A percentile compares a stretch with the other conserved stretches of the same genome.
Evolutionary conservation across 2,888 invertebrate species (phyloP).

Genomic region (Nudaria mundana): DNA sequence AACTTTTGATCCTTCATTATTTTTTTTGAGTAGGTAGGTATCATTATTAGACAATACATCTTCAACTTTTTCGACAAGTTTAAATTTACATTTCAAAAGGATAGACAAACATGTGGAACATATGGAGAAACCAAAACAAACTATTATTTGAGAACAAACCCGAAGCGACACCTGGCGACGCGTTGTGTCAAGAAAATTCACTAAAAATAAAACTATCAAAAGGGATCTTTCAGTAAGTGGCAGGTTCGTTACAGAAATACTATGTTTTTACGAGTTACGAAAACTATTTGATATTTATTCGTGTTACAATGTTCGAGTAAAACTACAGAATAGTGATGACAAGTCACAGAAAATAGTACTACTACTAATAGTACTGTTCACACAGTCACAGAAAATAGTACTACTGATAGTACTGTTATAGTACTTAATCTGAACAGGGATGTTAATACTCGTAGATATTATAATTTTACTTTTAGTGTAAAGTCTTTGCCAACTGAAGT

Average conservation of each 20-base stretch:
- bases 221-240: constrained; percentile 27
- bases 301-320: neutral
- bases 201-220: constrained; percentile 55
- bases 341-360: too few relatives aligned
- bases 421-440: too few relatives aligned
- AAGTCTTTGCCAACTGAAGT: too few relatives aligned
- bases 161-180: constrained; percentile 31
- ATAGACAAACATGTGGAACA: constrained; percentile 27
- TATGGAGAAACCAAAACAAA: constrained; percentile 30
- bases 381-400: too few relatives aligned
- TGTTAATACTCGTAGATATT: too few relatives aligned
- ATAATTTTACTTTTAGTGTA: too few relatives aligned
- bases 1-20: constrained; percentile 1
- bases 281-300: neutral
- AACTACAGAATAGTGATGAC: too few relatives aligned
- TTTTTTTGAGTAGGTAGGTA: neutral
- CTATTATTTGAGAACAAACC: constrained; percentile 37
- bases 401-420: too few relatives aligned
- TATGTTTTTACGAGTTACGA: neutral
- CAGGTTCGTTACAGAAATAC: constrained; percentile 14
- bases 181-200: constrained; percentile 37
- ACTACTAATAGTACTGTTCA: too few relatives aligned
- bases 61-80: constrained; percentile 4
- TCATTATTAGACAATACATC: neutral
- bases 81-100: constrained; percentile 12